Evolutionary conservation across 2,113 vertebrate genomes (phyloP).

Genomic region (Lamprotornis superbus): DNA sequence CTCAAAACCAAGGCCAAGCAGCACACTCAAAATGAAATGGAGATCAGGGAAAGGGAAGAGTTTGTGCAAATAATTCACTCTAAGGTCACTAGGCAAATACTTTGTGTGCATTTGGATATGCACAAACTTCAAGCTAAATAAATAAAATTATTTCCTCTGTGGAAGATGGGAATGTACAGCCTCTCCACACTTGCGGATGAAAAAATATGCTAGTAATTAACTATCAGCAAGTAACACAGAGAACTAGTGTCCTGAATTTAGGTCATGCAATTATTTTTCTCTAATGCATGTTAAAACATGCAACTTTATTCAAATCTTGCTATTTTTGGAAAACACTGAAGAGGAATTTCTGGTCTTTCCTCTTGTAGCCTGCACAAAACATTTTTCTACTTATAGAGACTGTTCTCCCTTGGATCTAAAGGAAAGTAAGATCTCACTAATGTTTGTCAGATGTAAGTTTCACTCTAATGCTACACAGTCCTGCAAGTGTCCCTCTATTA

Average conservation of each 20-base stretch:
- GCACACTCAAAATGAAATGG: neutral
- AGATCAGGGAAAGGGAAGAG: neutral
- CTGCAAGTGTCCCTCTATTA: neutral
- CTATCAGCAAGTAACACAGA: neutral
- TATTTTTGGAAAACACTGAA: constrained; percentile 54
- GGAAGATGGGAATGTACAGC: neutral
- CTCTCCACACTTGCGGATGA: neutral
- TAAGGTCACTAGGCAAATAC: neutral
- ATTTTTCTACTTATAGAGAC: constrained; percentile 39
- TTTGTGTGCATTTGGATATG: neutral
- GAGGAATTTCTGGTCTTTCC: constrained; percentile 60
- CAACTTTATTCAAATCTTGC: neutral
- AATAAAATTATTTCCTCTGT: neutral
- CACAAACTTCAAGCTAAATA: neutral
- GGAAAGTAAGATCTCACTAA: constrained; percentile 24
- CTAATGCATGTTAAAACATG: neutral
- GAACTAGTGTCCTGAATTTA: neutral
- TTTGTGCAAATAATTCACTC: neutral
- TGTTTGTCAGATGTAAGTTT: constrained; percentile 31
- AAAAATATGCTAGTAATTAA: neutral
- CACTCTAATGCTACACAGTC: neutral
- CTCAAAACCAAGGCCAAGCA: neutral
- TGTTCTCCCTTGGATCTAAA: constrained; percentile 19
- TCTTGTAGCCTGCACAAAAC: constrained; percentile 41
- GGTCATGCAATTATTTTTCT: neutral